A percentile compares a stretch with the other conserved stretches of the same genome.
Conservation (phyloP, 2,888 invertebrate genomes). For the Cylloceria caligata region DNA sequence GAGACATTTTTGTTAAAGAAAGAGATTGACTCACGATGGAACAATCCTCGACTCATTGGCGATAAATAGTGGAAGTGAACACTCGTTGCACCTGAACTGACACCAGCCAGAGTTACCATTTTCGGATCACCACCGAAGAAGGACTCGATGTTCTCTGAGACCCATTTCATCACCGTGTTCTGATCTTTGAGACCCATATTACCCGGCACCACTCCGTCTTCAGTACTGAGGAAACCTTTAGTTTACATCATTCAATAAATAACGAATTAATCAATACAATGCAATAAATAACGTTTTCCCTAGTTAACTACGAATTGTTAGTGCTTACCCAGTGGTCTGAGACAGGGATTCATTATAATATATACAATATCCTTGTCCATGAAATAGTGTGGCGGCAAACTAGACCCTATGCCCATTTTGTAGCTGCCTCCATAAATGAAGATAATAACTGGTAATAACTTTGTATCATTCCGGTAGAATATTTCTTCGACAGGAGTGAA, state of each 20-base stretch:
- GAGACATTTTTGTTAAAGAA: too few relatives aligned
- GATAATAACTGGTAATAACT: neutral
- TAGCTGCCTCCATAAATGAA: neutral
- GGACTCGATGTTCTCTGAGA: constrained; percentile 87
- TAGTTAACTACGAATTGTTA: neutral
- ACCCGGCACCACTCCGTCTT: constrained; percentile 88
- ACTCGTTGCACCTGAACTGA: constrained; percentile 90
- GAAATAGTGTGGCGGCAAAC: neutral
- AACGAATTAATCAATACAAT: too few relatives aligned
- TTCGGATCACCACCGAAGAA: constrained; percentile 91
- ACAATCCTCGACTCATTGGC: constrained; percentile 86
- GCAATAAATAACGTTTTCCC: neutral
- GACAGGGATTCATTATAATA: neutral
- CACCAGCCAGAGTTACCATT: constrained; percentile 88
- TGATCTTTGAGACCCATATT: constrained; percentile 91
- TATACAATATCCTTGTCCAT: constrained; percentile 1
- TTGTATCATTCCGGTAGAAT: neutral
- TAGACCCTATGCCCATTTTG: neutral
- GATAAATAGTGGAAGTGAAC: constrained; percentile 89
- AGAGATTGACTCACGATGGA: constrained; percentile 83
- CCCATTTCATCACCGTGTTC: constrained; percentile 88
- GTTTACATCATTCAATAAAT: too few relatives aligned
- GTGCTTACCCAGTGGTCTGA: neutral
- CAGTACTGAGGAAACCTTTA: constrained; percentile 89
- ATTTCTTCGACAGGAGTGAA: neutral